phyloP scores from a whole-genome alignment of 2,797 vertebrate species.

The Eptatretus atami region DNA sequence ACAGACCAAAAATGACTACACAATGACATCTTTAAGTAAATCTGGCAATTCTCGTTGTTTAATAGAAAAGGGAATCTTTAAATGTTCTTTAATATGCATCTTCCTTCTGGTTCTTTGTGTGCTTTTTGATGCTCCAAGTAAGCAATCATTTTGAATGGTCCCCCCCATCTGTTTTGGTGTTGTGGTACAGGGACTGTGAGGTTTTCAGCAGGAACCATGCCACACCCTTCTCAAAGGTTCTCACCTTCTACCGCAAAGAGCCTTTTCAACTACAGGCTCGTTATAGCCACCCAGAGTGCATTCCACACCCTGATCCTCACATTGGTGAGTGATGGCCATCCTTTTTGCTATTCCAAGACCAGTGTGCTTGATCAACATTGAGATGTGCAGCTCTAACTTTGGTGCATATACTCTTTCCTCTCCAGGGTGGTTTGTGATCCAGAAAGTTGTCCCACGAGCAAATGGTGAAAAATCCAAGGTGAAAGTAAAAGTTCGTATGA shows the following conservation, averaged over 20 bases:
- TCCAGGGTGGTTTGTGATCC: conserved; percentile 14
- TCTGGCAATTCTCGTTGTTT: too few species aligned
- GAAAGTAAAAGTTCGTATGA: conserved; percentile 70
- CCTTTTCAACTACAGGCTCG: conserved; percentile 26
- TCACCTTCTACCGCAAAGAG: conserved; percentile 25
- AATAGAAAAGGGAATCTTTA: too few species aligned
- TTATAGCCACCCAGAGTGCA: conserved; percentile 22
- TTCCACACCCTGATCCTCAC: conserved; percentile 26
- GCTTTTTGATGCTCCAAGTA: too few species aligned
- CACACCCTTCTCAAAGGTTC: conserved; percentile 26
- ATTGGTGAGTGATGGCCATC: conserved; percentile 15
- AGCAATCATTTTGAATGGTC: too few species aligned
- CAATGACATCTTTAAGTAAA: too few species aligned
- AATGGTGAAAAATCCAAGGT: conserved; percentile 69
- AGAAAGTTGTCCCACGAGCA: conserved; percentile 46
- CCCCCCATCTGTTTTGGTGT: too few species aligned
- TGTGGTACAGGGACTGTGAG: conserved; percentile 17
- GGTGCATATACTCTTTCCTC: neutral
- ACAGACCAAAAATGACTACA: too few species aligned
- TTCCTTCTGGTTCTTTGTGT: too few species aligned
- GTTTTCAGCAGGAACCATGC: conserved; percentile 25
- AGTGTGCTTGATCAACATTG: too few species aligned
- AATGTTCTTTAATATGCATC: too few species aligned
- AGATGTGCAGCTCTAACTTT: too few species aligned
- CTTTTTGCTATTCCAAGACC: too few species aligned